These are phyloP conservation scores for Murina feae DNA, from an alignment of 2,113 vertebrate genomes.

Conservation along the genomic window DNA sequence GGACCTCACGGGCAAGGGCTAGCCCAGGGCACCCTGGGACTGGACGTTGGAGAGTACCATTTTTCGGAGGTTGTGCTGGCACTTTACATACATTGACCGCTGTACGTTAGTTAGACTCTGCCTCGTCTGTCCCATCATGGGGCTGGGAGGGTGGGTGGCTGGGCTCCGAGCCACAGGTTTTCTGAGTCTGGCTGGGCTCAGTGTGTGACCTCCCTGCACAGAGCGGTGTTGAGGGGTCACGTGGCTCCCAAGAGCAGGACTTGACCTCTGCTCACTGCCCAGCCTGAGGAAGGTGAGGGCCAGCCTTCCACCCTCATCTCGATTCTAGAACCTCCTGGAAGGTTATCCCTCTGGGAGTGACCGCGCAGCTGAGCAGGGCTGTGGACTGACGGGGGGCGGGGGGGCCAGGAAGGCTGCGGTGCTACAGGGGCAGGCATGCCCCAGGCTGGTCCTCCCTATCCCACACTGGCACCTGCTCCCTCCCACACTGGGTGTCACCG, in stretches of 20 bases:
- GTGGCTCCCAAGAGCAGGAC: not conserved
- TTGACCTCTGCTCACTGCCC: not conserved
- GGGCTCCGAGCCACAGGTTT: not conserved
- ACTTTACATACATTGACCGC: slow-evolving; percentile 73
- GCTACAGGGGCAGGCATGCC: too few species aligned
- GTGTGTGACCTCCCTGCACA: not conserved
- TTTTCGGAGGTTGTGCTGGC: slow-evolving; percentile 73
- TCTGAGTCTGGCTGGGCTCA: not conserved
- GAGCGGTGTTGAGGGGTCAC: not conserved
- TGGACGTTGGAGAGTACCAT: slow-evolving; percentile 36
- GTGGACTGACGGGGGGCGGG: not conserved
- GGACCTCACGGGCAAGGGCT: slow-evolving; percentile 82
- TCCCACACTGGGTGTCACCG: too few species aligned
- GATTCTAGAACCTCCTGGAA: not conserved
- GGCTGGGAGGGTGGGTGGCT: not conserved
- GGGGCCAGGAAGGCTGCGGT: not conserved
- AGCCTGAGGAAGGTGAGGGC: not conserved
- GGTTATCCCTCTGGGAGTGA: not conserved
- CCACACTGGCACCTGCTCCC: not conserved
- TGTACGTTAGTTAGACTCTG: not conserved
- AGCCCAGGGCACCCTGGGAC: fast-evolving
- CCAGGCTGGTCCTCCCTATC: not conserved
- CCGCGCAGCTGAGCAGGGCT: not conserved
- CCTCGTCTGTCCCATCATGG: not conserved
- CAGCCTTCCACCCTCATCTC: not conserved